Base-by-base conservation (phyloP, 2,888 invertebrate genomes). In the Drosophila nr. fundita region DNA sequence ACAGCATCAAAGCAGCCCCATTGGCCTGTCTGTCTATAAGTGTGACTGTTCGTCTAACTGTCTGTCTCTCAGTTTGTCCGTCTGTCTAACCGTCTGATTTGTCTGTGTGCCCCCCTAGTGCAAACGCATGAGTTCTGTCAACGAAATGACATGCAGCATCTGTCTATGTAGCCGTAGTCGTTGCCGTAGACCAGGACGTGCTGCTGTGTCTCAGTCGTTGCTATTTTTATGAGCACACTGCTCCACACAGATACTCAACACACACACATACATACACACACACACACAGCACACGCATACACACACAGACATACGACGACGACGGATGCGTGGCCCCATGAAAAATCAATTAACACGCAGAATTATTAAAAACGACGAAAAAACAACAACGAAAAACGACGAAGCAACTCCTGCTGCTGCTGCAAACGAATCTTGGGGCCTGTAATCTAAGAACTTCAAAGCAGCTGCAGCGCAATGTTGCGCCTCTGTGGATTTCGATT, bases 311-410 rank as follows among this genome's bases (percentile, higher is more conserved):
- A 59, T 18, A 54, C 60, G 29, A 68, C 72, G 80, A 84, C 78
- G 83, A 88, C 85, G 88, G 85, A 86, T 88, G 88, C 88, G 85
- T 88, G 86, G 85, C 87, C 87, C 87, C 87, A 87, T 85, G 85
- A 87, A 90, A 85, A 90, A 90, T 89, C 89, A 90, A 89, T 89
- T 89, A 90, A 89, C 90, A 87, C 90, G 86, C 87, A 76, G 79
- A 87, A 87, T 82, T 90, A 87, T 86, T 86, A 90, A 86, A 82
- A 88, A 82, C 81, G 81, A 83, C 89, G 63, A 81, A 81, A 77
- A 76, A 61, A 61, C 65, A 74, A 68, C 27, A 71, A 73, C 63
- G 63, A 62, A 60, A 55, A 30, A 59, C 45, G 40, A 55, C 58
- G 53, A 65, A 62, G 55, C 62, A 55, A 76, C 63, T 57, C 61